phyloP scores from a whole-genome alignment of 2,888 invertebrate genomes.

The Drosophila rellima region DNA sequence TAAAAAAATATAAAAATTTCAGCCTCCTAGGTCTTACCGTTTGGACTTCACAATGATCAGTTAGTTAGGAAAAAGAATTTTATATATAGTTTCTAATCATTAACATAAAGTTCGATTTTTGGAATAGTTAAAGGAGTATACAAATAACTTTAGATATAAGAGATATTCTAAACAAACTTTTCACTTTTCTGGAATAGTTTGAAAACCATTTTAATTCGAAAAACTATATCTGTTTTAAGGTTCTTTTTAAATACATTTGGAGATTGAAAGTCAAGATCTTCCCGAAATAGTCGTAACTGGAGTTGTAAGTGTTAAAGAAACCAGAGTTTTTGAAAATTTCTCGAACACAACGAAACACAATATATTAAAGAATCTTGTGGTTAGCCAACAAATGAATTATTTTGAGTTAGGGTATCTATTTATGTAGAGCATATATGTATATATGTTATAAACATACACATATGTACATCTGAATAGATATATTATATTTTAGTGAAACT shows the following conservation, averaged over 20 bases:
- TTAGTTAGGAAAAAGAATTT: no score
- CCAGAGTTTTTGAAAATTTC: neutral
- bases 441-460: conserved; percentile 13
- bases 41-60: no score
- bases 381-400: neutral
- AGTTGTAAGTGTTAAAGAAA: neutral
- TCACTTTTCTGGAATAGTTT: no score
- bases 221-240: no score
- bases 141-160: no score
- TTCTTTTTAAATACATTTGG: neutral
- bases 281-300: neutral
- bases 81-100: no score
- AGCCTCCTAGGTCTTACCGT: no score
- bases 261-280: neutral
- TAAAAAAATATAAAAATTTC: no score
- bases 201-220: no score
- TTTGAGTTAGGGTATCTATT: neutral
- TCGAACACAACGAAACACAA: neutral
- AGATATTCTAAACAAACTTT: no score
- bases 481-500: conserved; percentile 26
- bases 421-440: neutral
- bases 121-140: no score
- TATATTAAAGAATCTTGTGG: neutral
- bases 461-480: conserved; percentile 15
- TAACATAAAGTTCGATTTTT: no score